These are phyloP conservation scores for Micrasema minimum DNA, from an alignment of 1,140 invertebrate genomes.

Conservation along the genomic window DNA sequence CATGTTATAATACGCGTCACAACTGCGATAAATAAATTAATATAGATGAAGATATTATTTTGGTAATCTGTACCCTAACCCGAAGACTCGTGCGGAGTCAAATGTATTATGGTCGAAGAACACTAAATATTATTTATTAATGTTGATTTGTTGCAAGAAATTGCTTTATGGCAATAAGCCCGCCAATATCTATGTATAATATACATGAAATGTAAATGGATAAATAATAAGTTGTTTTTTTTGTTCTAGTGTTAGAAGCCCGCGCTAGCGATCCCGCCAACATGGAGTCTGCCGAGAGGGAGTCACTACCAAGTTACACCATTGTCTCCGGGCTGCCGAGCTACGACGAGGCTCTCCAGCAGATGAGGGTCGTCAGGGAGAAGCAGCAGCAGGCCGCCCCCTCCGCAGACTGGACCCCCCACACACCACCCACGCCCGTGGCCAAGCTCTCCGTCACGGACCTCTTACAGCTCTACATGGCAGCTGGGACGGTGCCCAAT, in stretches of 20 bases:
- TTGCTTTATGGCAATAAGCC: no score
- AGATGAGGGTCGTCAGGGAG: constrained; percentile 58
- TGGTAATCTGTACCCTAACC: no score
- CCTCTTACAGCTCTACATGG: constrained; percentile 57
- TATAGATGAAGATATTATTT: no score
- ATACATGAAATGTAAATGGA: no score
- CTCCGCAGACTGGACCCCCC: constrained; percentile 45
- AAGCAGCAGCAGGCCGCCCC: constrained; percentile 29
- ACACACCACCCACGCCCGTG: constrained; percentile 51
- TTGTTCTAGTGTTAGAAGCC: constrained; percentile 37
- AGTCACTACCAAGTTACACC: constrained; percentile 71
- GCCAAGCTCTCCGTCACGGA: constrained; percentile 57
- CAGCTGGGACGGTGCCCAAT: constrained; percentile 2
- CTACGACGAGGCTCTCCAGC: constrained; percentile 72
- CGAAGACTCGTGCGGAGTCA: no score
- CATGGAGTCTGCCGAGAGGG: constrained; percentile 57
- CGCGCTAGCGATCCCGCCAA: constrained; percentile 39
- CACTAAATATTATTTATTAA: no score
- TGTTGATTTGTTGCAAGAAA: no score
- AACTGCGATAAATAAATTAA: no score
- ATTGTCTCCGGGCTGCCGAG: constrained; percentile 72
- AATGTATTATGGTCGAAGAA: no score
- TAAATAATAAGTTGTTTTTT: constrained; percentile 4
- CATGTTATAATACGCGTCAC: no score
- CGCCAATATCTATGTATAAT: no score